phyloP scores from a whole-genome alignment of 2,113 vertebrate genomes.

The Aspiorhynchus laticeps region DNA sequence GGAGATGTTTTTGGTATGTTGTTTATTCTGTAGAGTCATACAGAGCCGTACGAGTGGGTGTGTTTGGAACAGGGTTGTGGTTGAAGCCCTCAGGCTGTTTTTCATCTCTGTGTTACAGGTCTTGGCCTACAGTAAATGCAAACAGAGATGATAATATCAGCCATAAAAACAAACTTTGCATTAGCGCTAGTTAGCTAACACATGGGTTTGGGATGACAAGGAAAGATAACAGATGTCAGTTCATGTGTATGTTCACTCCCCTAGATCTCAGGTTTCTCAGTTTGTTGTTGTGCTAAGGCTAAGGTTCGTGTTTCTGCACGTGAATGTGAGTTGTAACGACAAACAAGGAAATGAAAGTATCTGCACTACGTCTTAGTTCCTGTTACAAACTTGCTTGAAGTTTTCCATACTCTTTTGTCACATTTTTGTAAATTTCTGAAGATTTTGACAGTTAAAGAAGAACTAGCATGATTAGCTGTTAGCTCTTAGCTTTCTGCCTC shows the following conservation, averaged over 20 bases:
- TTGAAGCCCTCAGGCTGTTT: conserved; percentile 30
- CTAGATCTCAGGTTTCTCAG: conserved; percentile 7
- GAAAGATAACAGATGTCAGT: background rate
- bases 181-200: background rate
- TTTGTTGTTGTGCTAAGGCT: background rate
- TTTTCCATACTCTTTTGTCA: background rate
- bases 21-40: background rate
- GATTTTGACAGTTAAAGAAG: background rate
- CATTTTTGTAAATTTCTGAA: background rate
- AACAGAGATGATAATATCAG: conserved; percentile 45
- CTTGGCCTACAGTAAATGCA: conserved; percentile 38
- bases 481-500: background rate
- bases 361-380: conserved; percentile 29
- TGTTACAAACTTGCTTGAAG: background rate
- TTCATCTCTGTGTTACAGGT: conserved; percentile 33
- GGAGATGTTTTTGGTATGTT: background rate
- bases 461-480: background rate
- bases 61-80: conserved; percentile 1
- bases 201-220: conserved; percentile 15
- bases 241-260: background rate
- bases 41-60: background rate
- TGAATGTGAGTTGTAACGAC: background rate
- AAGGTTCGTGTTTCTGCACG: background rate
- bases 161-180: conserved; percentile 37
- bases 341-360: conserved; percentile 49